Evolutionary conservation across 2,113 vertebrate species (phyloP).

Genomic region (Cariama cristata): DNA sequence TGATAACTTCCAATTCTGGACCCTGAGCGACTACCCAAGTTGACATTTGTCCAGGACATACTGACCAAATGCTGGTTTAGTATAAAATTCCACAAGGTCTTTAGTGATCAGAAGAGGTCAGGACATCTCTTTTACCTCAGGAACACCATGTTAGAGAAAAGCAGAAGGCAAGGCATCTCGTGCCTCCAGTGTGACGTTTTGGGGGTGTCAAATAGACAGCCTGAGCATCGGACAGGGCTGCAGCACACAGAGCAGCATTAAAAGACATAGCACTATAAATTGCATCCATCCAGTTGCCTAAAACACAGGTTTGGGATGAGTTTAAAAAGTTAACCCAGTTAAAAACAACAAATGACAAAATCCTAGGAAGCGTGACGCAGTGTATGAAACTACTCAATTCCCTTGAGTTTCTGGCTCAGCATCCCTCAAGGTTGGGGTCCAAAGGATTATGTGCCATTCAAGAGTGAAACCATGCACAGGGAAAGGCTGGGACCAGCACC

Average conservation of each 20-base stretch:
- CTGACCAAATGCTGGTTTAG: background rate
- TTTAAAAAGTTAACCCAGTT: background rate
- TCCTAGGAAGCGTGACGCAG: background rate
- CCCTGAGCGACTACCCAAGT: background rate
- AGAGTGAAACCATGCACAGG: background rate
- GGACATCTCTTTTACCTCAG: background rate
- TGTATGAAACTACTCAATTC: background rate
- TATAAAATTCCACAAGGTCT: background rate
- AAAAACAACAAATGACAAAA: background rate
- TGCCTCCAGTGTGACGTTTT: background rate
- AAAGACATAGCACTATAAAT: background rate
- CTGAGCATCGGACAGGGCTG: background rate
- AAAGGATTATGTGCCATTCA: background rate
- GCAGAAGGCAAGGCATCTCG: background rate
- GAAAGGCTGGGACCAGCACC: background rate
- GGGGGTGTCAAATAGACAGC: background rate
- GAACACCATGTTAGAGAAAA: background rate
- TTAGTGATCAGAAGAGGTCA: background rate
- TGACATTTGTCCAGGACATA: background rate
- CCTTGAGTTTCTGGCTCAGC: background rate
- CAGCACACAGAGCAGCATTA: background rate
- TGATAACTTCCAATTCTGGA: background rate
- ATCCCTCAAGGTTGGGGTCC: background rate
- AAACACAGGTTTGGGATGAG: background rate
- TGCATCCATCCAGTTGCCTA: conserved; percentile 26